These are phyloP conservation scores for Triplophysa rosa DNA, from an alignment of 2,113 vertebrate genomes.

Conservation along the genomic window DNA sequence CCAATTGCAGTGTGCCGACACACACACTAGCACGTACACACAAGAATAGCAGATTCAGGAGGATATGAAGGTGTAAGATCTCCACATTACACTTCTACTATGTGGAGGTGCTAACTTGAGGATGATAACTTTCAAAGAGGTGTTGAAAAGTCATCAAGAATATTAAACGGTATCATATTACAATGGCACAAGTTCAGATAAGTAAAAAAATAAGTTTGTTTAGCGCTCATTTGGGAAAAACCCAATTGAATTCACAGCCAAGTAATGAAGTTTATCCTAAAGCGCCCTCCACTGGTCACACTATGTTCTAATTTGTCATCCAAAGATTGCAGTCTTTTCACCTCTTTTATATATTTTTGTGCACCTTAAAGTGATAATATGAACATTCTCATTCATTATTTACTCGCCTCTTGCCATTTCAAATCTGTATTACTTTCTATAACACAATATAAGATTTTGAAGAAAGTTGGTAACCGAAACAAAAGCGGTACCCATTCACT, in stretches of 20 bases:
- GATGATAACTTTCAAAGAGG: neutral
- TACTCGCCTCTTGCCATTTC: too few species aligned
- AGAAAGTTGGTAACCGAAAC: too few species aligned
- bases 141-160: neutral
- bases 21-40: conserved; percentile 40
- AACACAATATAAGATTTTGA: too few species aligned
- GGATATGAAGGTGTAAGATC: neutral
- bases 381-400: too few species aligned
- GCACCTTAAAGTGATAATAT: too few species aligned
- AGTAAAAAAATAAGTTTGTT: neutral
- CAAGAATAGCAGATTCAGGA: neutral
- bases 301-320: neutral
- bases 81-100: neutral
- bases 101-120: neutral
- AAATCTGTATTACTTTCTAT: too few species aligned
- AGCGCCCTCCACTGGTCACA: neutral
- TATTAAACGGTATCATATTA: neutral
- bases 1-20: conserved; percentile 7
- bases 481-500: too few species aligned
- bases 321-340: too few species aligned
- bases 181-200: conserved; percentile 1
- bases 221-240: conserved; percentile 8
- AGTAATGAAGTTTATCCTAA: neutral
- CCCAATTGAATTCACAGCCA: neutral
- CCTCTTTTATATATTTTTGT: too few species aligned